Evolutionary conservation across 2,113 vertebrate genomes (phyloP).

Genomic region (Tragelaphus imberbis): DNA sequence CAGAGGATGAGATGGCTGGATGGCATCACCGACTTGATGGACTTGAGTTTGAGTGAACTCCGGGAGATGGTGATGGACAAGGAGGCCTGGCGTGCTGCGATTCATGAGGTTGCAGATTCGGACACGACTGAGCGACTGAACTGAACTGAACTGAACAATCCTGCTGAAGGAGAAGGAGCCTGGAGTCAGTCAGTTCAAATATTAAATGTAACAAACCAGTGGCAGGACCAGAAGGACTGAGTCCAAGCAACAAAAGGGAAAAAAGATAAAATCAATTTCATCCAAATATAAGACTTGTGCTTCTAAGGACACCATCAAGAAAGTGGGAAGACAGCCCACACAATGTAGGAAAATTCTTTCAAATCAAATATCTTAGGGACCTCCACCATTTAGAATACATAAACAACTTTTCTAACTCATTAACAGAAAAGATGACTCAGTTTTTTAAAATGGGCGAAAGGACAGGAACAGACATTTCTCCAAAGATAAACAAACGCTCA

Average conservation of each 20-base stretch:
- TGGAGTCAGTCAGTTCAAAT: not conserved
- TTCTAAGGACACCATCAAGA: not conserved
- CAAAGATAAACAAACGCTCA: not conserved
- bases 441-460: not conserved
- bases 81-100: too few species aligned
- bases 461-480: not conserved
- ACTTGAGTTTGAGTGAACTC: too few species aligned
- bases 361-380: not conserved
- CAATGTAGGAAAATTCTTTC: not conserved
- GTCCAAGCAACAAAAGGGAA: not conserved
- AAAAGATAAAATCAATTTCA: not conserved
- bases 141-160: too few species aligned
- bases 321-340: not conserved
- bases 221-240: not conserved
- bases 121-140: too few species aligned
- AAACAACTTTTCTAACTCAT: not conserved
- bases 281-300: not conserved
- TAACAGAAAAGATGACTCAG: not conserved
- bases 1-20: too few species aligned
- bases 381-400: not conserved
- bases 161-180: not conserved
- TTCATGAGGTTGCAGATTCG: too few species aligned
- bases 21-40: too few species aligned
- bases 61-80: too few species aligned
- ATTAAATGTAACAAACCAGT: not conserved